These are phyloP conservation scores for Valencia hispanica DNA, from an alignment of 2,797 vertebrate species.

Conservation along the genomic window DNA sequence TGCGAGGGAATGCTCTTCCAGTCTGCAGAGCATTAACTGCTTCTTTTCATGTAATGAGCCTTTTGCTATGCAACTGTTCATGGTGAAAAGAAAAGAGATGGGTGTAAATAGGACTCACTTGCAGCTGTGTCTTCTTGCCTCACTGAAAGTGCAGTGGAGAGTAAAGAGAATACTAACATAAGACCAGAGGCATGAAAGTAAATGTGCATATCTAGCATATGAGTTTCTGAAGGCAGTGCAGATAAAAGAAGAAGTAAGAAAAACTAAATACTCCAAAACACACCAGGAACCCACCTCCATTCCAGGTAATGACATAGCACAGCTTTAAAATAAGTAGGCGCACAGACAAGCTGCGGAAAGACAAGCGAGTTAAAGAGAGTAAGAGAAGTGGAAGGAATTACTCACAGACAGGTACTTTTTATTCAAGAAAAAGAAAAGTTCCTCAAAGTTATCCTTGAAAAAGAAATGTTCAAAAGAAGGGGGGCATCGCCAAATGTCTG, in stretches of 20 bases:
- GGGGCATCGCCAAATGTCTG: slow-evolving; percentile 45
- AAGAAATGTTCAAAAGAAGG: slow-evolving; percentile 49
- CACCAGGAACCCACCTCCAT: slow-evolving; percentile 53
- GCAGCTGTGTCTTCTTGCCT: slow-evolving; percentile 42
- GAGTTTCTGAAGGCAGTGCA: slow-evolving; percentile 51
- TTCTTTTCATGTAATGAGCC: slow-evolving; percentile 44
- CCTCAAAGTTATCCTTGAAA: slow-evolving; percentile 43
- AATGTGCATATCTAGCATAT: slow-evolving; percentile 18
- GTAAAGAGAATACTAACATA: slow-evolving; percentile 29
- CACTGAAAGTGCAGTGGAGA: slow-evolving; percentile 33
- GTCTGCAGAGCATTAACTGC: slow-evolving; percentile 42
- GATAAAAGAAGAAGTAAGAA: slow-evolving; percentile 52
- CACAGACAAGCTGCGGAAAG: slow-evolving; percentile 54
- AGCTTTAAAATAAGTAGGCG: slow-evolving; percentile 67
- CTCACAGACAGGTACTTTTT: slow-evolving; percentile 40
- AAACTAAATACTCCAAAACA: slow-evolving; percentile 57
- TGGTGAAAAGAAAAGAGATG: slow-evolving; percentile 36
- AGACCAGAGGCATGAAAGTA: slow-evolving; percentile 39
- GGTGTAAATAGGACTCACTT: slow-evolving; percentile 45
- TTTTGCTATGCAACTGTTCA: slow-evolving; percentile 31
- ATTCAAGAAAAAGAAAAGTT: slow-evolving; percentile 40
- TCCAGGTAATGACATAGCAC: slow-evolving; percentile 75
- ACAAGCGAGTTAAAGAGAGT: slow-evolving; percentile 56
- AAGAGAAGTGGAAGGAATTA: slow-evolving; percentile 52
- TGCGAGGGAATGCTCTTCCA: slow-evolving; percentile 40